Evolutionary conservation across 2,888 invertebrate genomes (phyloP).

Genomic region (Sclerodermus sp.): DNA sequence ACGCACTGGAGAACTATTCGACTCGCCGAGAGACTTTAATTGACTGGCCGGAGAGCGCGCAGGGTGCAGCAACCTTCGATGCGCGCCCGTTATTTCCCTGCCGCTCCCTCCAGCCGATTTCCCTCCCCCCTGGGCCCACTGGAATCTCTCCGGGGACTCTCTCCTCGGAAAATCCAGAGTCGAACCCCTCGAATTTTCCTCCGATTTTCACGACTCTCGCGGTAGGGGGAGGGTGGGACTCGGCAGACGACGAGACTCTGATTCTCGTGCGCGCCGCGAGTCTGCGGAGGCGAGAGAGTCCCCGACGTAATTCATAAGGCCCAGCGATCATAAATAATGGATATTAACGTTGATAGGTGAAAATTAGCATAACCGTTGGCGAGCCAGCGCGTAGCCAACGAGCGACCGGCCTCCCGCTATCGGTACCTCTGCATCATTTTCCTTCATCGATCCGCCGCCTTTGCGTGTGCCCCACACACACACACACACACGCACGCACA

Average conservation of each 20-base stretch:
- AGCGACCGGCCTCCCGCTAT: no score
- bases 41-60: slow-evolving; percentile 33
- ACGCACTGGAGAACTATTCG: slow-evolving; percentile 50
- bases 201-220: background rate
- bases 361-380: slow-evolving; percentile 54
- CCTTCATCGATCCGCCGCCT: slow-evolving; percentile 24
- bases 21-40: slow-evolving; percentile 47
- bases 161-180: no score
- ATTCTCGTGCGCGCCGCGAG: background rate
- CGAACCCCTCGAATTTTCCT: no score
- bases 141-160: no score
- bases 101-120: no score
- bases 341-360: slow-evolving; percentile 55
- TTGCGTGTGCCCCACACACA: no score
- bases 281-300: background rate
- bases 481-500: no score
- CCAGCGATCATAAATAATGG: slow-evolving; percentile 54
- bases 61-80: slow-evolving; percentile 12
- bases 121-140: no score
- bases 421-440: slow-evolving; percentile 29
- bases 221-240: no score
- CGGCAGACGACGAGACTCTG: no score
- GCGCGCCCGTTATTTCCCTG: no score
- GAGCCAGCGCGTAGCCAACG: no score
- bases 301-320: slow-evolving; percentile 50